Evolutionary conservation across 2,113 vertebrate genomes (phyloP), one percentile per base, ranked within the genome.

Genomic region (Sitta europaea): DNA sequence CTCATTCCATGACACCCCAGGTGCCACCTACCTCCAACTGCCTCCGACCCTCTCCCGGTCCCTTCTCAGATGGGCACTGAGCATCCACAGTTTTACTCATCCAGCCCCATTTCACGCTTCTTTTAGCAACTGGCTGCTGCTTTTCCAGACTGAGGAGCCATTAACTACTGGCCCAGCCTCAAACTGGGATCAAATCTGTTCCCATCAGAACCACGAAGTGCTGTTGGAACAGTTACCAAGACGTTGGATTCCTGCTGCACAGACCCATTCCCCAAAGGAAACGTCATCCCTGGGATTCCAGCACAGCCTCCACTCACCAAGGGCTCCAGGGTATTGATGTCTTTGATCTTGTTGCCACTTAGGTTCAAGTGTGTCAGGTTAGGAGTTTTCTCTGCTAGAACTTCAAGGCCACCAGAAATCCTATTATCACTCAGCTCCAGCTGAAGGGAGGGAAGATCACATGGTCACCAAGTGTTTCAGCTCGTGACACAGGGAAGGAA

Each of bases 301-400:
- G 86, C 86, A 62, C 50, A 25, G 54, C 54, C 55, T 85, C n/a
- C 75, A 94, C 98, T 98, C 94, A 99, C 98, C 98, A 99, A 97
- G 38, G 98, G 96, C 90, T 99, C 97, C 92, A 99, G 81, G 42
- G 98, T 97, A 73, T 98, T 98, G 87, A 98, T 97, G 77, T 99
- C 98, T 80, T 98, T 98, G 96, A 98, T 98, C 96, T 98, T 98
- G 98, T 99, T 98, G 27, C 98, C 98, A 0, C 98, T 98, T 81
- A 99, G 98, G 94, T 99, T 98, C 93, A 99, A 97, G 96, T 98
- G 97, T 21, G 98, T 98, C 96, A 99, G 97, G 96, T 98, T 98
- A 40, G 98, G 98, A 89, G 98, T 98, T 88, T 97, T 98, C 94
- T 98, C 98, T 5, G 96, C 98, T 94, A 99, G 96, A 28, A 97